Evolutionary conservation across 1,140 invertebrate species (phyloP).

Genomic region (Pygmarrhopalites habei): DNA sequence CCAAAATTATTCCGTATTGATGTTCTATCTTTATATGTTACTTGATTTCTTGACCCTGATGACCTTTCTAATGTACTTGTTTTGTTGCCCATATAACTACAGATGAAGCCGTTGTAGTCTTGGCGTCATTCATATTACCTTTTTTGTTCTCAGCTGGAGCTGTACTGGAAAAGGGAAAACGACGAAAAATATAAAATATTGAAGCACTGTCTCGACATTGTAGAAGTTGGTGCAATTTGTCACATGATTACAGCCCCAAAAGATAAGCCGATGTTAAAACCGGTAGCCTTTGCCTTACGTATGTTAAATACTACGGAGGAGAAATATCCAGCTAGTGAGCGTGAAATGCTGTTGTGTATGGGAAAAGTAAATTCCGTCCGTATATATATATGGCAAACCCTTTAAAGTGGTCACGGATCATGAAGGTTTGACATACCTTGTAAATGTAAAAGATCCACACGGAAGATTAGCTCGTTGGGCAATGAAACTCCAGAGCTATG

Average conservation of each 20-base stretch:
- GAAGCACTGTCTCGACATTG: too few relatives aligned
- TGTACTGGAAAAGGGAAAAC: too few relatives aligned
- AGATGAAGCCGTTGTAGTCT: too few relatives aligned
- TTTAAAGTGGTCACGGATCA: background rate
- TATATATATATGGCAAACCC: constrained; percentile 44
- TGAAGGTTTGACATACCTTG: background rate
- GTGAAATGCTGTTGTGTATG: constrained; percentile 44
- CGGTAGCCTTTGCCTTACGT: constrained; percentile 41
- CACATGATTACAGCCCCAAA: background rate
- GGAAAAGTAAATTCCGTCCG: constrained; percentile 41
- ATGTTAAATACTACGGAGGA: constrained; percentile 41
- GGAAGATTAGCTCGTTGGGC: constrained; percentile 10
- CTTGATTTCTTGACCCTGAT: too few relatives aligned
- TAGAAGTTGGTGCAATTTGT: too few relatives aligned
- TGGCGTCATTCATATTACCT: too few relatives aligned
- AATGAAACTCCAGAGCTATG: constrained; percentile 4
- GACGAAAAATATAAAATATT: too few relatives aligned
- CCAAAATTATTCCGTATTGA: too few relatives aligned
- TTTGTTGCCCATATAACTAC: too few relatives aligned
- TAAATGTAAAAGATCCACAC: constrained; percentile 1
- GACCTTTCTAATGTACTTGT: too few relatives aligned
- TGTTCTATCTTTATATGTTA: too few relatives aligned
- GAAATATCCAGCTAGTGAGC: constrained; percentile 45
- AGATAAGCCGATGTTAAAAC: background rate
- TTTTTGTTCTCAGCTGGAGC: too few relatives aligned